Base-by-base conservation (phyloP, 2,888 invertebrate genomes). In the Molanna angustata region DNA sequence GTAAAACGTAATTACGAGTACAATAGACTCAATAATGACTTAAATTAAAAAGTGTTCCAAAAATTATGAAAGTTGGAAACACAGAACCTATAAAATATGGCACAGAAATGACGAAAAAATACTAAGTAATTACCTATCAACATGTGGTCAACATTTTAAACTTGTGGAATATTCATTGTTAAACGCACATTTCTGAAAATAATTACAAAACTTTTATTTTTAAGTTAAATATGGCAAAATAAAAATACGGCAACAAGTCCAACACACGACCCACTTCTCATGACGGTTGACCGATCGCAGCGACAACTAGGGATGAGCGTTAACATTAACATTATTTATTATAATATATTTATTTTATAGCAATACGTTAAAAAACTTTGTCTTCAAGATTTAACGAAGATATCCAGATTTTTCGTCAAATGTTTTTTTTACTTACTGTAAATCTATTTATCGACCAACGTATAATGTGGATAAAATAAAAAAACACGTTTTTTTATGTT, bases 221-320 rank as follows among this genome's bases (percentile, higher is more conserved):
- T 49, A 41, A 39, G 35, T 51, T 54, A 54, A 54, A 54, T 54
- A 54, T 54, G 54, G 50, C 50, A 50, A 54, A 54, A 50, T 47
- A 54, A 50, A 54, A 54, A 54, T 51, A 51, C 54, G 54, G 50
- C 54, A 54, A 54, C 54, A 54, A 54, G 50, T 50, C 42, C 27
- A 43, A 51, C 46, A 47, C 37, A 50, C 54, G 54, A 54, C 54
- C 54, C 50, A 54, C 54, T 54, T 54, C 45, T 51, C 47, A 54
- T 54, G 50, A 54, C 47, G 50, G 50, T 41, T 47, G 41, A 45
- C 44, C 45, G 47, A 47, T 18, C 31, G 47, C 43, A 47, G 54
- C 54, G 50, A 47, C 47, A 54, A 44, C 52, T 53, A 41, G 27
- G 11, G 27, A n/a, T n/a, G n/a, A n/a, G n/a, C n/a, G n/a, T n/a